Percentiles rank a stretch among this genome's conserved stretches.
Evolutionary conservation across 2,113 vertebrate species (phyloP).

Genomic region (Passer domesticus): DNA sequence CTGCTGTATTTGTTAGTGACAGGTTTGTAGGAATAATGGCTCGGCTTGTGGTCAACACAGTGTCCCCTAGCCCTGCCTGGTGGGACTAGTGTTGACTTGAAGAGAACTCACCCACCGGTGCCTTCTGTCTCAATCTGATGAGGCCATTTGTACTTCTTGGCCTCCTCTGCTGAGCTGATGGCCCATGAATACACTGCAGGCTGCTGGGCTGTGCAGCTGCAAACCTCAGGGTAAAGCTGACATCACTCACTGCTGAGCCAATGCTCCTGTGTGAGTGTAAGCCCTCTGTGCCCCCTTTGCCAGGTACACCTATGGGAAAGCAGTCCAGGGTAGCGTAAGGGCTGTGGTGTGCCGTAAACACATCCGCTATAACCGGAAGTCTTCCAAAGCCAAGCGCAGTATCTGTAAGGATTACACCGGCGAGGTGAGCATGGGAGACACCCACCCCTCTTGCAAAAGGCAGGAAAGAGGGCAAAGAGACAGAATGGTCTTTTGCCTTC

Average conservation of each 20-base stretch:
- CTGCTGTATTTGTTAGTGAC: neutral
- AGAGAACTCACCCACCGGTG: neutral
- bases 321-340: conserved; percentile 1
- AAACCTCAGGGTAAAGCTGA: neutral
- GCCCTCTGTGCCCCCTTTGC: neutral
- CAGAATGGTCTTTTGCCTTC: neutral
- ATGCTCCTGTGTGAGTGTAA: neutral
- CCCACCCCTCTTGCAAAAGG: neutral
- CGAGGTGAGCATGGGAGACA: neutral
- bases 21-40: neutral
- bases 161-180: neutral
- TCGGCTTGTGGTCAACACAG: neutral
- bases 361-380: neutral
- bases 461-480: neutral
- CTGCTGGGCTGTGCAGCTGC: neutral
- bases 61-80: neutral
- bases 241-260: neutral
- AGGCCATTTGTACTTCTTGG: neutral
- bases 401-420: conserved; percentile 43
- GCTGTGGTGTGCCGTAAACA: conserved; percentile 24
- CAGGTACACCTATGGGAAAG: conserved; percentile 57
- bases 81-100: neutral
- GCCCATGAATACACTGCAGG: neutral
- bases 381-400: neutral
- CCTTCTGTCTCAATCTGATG: neutral